Percentiles rank a stretch among this genome's conserved stretches.
phyloP scores from a whole-genome alignment of 2,113 vertebrate species.

The Rhea americana region DNA sequence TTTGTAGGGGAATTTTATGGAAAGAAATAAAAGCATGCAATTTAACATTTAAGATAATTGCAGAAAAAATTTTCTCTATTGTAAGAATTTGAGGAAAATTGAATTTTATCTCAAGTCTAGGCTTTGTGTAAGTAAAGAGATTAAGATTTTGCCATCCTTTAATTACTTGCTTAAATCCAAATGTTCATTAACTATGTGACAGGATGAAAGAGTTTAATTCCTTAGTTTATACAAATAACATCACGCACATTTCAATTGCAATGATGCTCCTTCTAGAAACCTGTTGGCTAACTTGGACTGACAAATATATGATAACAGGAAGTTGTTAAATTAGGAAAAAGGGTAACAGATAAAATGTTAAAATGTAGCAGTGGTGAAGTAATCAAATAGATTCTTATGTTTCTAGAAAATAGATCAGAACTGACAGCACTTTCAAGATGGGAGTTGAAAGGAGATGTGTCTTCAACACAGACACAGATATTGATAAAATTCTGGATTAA shows the following conservation, averaged over 20 bases:
- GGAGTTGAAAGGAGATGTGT: not conserved
- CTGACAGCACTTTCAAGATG: not conserved
- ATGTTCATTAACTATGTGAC: not conserved
- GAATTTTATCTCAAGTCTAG: not conserved
- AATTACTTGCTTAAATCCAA: not conserved
- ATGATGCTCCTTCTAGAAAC: not conserved
- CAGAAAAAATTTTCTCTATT: not conserved
- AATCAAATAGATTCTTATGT: not conserved
- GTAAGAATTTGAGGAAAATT: not conserved
- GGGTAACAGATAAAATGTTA: not conserved
- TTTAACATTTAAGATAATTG: not conserved
- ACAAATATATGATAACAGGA: not conserved
- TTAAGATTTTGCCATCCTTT: not conserved
- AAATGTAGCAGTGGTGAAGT: not conserved
- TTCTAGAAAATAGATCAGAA: not conserved
- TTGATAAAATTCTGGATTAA: not conserved
- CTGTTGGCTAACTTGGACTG: not conserved
- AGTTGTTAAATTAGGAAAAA: not conserved
- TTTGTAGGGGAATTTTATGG: not conserved
- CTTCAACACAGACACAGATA: not conserved
- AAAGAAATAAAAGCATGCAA: not conserved
- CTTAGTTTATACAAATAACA: not conserved
- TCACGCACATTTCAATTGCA: not conserved
- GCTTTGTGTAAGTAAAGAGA: not conserved
- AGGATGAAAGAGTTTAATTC: not conserved